phyloP scores from a whole-genome alignment of 2,113 vertebrate species.

The Macroglossus sobrinus region DNA sequence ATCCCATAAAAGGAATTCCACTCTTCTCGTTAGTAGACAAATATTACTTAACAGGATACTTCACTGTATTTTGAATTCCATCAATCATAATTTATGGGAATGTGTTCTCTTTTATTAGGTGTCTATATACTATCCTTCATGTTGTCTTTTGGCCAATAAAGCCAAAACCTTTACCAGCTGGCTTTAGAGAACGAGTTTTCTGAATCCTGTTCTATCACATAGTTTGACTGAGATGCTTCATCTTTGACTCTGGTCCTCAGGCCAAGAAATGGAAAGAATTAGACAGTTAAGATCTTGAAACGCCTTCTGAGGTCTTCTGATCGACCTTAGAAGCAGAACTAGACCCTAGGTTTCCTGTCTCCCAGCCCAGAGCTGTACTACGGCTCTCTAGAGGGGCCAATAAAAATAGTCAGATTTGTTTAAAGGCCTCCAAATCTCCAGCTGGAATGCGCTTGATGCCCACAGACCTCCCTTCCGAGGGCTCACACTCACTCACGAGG shows the following conservation, averaged over 20 bases:
- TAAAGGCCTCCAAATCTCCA: neutral
- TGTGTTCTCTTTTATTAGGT: neutral
- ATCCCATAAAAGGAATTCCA: neutral
- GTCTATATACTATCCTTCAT: neutral
- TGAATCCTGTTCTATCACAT: neutral
- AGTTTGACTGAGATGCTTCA: neutral
- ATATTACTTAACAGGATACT: neutral
- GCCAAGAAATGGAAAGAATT: neutral
- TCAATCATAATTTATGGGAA: neutral
- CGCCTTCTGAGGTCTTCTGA: neutral
- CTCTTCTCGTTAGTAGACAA: neutral
- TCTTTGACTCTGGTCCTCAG: neutral
- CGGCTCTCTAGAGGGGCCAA: neutral
- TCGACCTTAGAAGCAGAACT: neutral
- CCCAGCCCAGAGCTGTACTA: neutral
- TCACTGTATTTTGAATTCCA: neutral
- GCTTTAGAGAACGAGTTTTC: neutral
- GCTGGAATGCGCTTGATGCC: neutral
- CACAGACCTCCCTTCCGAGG: no score
- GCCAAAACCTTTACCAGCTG: neutral
- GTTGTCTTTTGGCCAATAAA: neutral
- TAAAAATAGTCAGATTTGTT: neutral
- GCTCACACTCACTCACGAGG: accelerated
- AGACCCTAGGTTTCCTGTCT: neutral
- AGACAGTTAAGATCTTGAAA: neutral